phyloP scores from a whole-genome alignment of 2,113 vertebrate species.

The Pterocles gutturalis region DNA sequence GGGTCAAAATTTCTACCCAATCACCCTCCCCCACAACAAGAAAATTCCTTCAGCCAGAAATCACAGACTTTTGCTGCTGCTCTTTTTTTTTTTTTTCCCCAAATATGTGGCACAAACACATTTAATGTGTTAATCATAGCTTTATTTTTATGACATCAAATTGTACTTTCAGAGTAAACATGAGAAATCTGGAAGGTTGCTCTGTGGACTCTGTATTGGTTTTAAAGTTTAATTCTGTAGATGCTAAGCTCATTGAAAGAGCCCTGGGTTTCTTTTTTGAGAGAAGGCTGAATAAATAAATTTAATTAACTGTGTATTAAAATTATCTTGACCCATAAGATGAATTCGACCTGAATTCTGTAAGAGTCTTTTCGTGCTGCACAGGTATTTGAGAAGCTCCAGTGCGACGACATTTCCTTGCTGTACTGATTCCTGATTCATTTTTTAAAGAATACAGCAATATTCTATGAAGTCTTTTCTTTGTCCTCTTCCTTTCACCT shows the following conservation, averaged over 20 bases:
- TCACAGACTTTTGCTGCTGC: not conserved
- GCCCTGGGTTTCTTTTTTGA: not conserved
- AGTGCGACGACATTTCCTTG: not conserved
- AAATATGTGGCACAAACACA: not conserved
- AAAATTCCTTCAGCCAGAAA: slow-evolving; percentile 5
- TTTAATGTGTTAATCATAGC: not conserved
- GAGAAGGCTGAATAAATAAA: not conserved
- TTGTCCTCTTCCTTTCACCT: not conserved
- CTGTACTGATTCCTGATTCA: not conserved
- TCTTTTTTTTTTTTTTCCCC: not conserved
- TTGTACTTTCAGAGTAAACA: not conserved
- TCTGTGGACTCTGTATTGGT: not conserved
- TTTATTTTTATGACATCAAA: not conserved
- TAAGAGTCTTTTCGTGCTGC: not conserved
- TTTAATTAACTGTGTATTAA: not conserved
- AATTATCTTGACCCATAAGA: not conserved
- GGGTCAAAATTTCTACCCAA: not conserved
- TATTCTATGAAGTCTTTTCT: not conserved
- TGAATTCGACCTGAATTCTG: not conserved
- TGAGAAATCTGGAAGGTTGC: not conserved
- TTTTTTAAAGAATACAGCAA: not conserved
- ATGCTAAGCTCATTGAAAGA: not conserved
- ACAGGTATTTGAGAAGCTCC: not conserved
- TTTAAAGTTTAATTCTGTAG: not conserved
- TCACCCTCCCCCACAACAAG: not conserved